Conservation (phyloP, 2,888 invertebrate species). For the Hemistola chrysoprasaria region DNA sequence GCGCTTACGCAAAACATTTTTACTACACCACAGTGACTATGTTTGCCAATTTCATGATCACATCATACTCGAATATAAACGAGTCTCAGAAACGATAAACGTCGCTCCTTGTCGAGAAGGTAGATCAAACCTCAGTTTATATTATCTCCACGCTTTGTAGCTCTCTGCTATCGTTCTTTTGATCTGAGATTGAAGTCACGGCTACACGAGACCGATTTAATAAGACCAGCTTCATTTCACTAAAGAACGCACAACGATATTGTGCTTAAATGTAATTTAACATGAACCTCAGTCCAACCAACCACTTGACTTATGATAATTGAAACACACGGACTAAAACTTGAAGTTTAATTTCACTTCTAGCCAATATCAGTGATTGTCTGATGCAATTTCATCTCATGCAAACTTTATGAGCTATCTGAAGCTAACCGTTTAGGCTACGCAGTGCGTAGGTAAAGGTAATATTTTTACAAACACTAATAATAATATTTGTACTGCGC, state of each 20-base stretch:
- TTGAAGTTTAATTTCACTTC: no score
- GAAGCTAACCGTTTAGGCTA: no score
- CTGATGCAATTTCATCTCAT: no score
- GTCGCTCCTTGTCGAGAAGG: constrained; percentile 15
- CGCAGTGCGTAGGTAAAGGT: no score
- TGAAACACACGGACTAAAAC: no score
- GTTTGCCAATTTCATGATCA: constrained; percentile 12
- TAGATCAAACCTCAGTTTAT: constrained; percentile 22
- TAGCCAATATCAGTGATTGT: no score
- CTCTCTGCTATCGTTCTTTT: constrained; percentile 26
- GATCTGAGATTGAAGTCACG: constrained; percentile 27
- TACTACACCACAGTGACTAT: constrained; percentile 5
- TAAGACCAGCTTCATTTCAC: constrained; percentile 17
- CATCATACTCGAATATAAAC: constrained; percentile 15
- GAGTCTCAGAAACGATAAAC: constrained; percentile 13
- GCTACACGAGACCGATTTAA: constrained; percentile 11
- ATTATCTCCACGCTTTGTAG: constrained; percentile 19
- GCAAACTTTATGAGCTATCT: no score
- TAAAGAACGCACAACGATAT: constrained; percentile 14
- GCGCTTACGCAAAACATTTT: constrained; percentile 10
- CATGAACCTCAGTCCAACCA: no score
- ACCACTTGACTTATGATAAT: no score
- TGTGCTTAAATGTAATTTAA: no score
- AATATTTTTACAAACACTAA: no score
- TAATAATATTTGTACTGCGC: no score